Evolutionary conservation across 2,888 invertebrate genomes (phyloP).

Genomic region (Drosophila ezoana): DNA sequence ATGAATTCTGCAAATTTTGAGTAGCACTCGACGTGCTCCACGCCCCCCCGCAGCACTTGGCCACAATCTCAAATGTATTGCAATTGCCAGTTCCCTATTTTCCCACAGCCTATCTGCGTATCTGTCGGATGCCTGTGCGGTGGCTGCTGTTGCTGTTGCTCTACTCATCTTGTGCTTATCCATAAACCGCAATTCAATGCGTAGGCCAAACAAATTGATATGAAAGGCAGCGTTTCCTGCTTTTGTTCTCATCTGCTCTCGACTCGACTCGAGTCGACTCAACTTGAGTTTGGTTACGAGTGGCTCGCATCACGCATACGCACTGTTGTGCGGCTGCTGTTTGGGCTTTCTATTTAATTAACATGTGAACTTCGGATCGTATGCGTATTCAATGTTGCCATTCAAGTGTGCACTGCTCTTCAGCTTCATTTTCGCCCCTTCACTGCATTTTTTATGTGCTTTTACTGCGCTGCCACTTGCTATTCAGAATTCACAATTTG

Average conservation of each 20-base stretch:
- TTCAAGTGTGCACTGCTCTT: constrained; percentile 43
- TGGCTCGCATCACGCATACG: constrained; percentile 58
- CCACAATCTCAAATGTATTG: constrained; percentile 30
- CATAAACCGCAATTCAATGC: constrained; percentile 75
- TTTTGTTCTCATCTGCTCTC: constrained; percentile 24
- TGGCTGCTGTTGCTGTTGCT: constrained; percentile 3
- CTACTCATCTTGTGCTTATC: constrained; percentile 47
- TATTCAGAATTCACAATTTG: constrained; percentile 2
- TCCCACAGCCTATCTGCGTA: neutral
- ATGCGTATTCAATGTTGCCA: constrained; percentile 59
- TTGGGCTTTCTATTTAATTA: constrained; percentile 75
- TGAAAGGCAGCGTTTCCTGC: constrained; percentile 48
- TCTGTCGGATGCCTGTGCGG: neutral
- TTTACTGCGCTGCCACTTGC: neutral
- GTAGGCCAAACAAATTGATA: constrained; percentile 71
- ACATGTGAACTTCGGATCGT: constrained; percentile 63
- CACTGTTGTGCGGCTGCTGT: constrained; percentile 40
- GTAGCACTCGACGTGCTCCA: constrained; percentile 62
- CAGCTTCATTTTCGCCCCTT: neutral
- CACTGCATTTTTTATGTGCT: constrained; percentile 18
- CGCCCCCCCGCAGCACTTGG: neutral
- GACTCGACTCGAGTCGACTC: constrained; percentile 27
- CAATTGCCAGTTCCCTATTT: constrained; percentile 37
- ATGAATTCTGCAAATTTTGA: constrained; percentile 78
- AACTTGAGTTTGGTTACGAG: constrained; percentile 54